Percentiles rank a stretch among this genome's conserved stretches.
Conservation (phyloP, 1,140 invertebrate genomes). For the Magallana angulata region DNA sequence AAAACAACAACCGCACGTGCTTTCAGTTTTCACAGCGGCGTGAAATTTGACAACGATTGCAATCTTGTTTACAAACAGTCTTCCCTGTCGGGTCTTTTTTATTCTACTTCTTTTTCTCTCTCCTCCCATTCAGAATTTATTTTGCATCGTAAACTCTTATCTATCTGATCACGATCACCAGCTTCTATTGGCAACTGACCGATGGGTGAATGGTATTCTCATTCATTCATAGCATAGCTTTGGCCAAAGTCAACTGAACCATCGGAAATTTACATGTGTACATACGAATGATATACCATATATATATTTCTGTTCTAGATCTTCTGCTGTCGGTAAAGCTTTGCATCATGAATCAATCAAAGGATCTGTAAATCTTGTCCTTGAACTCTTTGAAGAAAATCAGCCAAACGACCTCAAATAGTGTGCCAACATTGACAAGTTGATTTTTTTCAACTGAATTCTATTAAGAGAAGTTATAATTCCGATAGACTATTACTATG, state of each 20-base stretch:
- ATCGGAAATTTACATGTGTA: not conserved
- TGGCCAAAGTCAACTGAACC: not conserved
- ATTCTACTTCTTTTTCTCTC: not conserved
- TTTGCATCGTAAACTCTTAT: conserved; percentile 4
- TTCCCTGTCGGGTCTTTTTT: not conserved
- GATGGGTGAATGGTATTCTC: not conserved
- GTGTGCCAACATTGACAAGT: too few relatives aligned
- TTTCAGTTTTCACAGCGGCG: not conserved
- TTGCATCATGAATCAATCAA: too few relatives aligned
- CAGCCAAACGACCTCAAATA: too few relatives aligned
- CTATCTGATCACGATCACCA: not conserved
- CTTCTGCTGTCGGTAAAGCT: too few relatives aligned
- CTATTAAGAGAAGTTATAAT: too few relatives aligned
- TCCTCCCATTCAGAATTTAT: conserved; percentile 12
- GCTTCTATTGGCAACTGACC: not conserved
- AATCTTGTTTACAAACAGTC: not conserved
- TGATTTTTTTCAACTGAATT: too few relatives aligned
- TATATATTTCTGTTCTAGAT: too few relatives aligned
- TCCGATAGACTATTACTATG: too few relatives aligned
- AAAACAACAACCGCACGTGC: not conserved
- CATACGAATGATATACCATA: too few relatives aligned
- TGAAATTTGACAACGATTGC: not conserved
- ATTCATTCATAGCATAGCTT: not conserved
- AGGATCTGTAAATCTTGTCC: too few relatives aligned
- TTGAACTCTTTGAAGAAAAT: too few relatives aligned